Base-by-base conservation (phyloP, 1,140 invertebrate species). In the Venustaconcha ellipsiformis region DNA sequence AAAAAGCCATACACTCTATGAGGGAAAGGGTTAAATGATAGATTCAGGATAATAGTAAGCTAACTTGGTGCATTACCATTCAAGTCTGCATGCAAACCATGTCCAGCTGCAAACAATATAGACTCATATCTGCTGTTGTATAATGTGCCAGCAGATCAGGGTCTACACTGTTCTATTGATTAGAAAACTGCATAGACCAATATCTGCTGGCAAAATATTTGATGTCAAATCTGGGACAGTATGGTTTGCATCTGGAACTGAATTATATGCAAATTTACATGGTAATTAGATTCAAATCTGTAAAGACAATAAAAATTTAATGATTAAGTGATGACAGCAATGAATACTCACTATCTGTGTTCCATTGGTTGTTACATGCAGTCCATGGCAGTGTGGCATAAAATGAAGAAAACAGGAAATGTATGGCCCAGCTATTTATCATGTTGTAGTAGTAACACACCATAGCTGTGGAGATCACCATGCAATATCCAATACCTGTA, bases 401-500 rank as follows among this genome's bases (percentile, higher is more conserved):
- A 79, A 90, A 86, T 6, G 89, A 89, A 8, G 89, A 84, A 67
- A 88, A 90, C 30, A 90, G 77, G 74, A 86, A 90, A 74, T 91
- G 90, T 55, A 92, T 71, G 8, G 90, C 86, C 91, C 91, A 92
- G 20, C 86, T 89, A 72, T 90, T 90, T 14, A 91, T 86, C 72
- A 90, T 86, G 79, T 91, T 91, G 83, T 92, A 92, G 79, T 92
- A 92, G 65, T 92, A 84, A 57, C 87, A 81, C 3, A 92, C 86
- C 1, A 91, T 75, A 12, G 85, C 81, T 2, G 90, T 89, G 14
- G 91, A 81, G 0, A 90, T 70, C 73, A 95, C 92, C 90, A 96
- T 95, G 1, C 94, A 94, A 88, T 94, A 94, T 0, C 95, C 95
- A 30, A 95, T 92, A 30, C 95, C 95, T 95, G 83, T 59, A 90